A percentile compares a stretch with the other conserved stretches of the same genome.
Evolutionary conservation across 2,888 invertebrate species (phyloP).

Genomic region (Corythucha ciliata): DNA sequence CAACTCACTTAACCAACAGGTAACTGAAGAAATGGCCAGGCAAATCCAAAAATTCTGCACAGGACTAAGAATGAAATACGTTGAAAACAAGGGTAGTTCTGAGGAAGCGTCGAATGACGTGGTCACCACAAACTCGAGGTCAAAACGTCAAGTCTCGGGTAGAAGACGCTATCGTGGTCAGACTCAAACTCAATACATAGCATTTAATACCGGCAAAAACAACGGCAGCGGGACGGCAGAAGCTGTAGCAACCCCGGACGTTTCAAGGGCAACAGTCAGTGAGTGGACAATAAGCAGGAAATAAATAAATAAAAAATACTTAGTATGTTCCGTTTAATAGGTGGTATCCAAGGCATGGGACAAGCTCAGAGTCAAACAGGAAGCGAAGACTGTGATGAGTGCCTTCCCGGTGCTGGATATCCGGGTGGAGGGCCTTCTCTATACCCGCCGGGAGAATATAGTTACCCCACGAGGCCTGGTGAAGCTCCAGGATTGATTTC

Average conservation of each 20-base stretch:
- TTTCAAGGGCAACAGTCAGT: conserved; percentile 63
- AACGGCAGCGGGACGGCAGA: conserved; percentile 59
- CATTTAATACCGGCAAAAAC: conserved; percentile 50
- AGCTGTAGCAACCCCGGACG: conserved; percentile 64
- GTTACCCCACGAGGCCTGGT: conserved; percentile 1
- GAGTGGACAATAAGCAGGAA: conserved; percentile 42
- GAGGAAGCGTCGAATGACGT: too few relatives aligned
- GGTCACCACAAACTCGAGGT: too few relatives aligned
- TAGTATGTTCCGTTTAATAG: conserved; percentile 43
- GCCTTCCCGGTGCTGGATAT: conserved; percentile 38
- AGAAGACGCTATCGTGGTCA: conserved; percentile 51
- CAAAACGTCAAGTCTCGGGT: conserved; percentile 11
- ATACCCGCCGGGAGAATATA: conserved; percentile 7
- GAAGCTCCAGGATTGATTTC: conserved; percentile 23
- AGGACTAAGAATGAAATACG: too few relatives aligned
- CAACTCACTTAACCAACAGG: too few relatives aligned
- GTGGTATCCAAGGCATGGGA: conserved; percentile 74
- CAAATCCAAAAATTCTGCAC: too few relatives aligned
- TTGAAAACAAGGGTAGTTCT: too few relatives aligned
- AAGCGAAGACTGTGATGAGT: conserved; percentile 57
- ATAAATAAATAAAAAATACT: not conserved
- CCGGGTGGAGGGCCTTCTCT: conserved; percentile 5
- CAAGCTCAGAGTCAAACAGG: conserved; percentile 80
- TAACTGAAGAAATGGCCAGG: too few relatives aligned
- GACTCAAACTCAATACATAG: conserved; percentile 75